A percentile compares a stretch with the other conserved stretches of the same genome.
These are phyloP conservation scores for Drosophila ercepeae DNA, from an alignment of 1,140 invertebrate species.

Conservation along the genomic window DNA sequence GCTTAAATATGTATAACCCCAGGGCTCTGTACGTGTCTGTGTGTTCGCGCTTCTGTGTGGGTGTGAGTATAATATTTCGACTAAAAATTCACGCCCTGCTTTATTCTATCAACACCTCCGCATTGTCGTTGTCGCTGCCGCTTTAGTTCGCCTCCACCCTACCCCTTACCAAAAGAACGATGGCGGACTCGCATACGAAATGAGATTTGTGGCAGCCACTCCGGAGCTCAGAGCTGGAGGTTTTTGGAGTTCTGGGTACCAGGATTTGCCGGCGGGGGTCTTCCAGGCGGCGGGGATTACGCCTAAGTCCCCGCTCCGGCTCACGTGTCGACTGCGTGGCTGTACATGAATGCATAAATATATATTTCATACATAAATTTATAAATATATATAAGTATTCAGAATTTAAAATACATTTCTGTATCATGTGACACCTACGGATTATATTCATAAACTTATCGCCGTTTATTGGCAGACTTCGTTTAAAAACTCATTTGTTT, in stretches of 20 bases:
- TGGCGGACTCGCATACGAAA: conserved; percentile 71
- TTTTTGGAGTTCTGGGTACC: conserved; percentile 9
- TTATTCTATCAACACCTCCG: conserved; percentile 80
- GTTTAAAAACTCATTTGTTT: background rate
- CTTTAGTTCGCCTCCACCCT: conserved; percentile 27
- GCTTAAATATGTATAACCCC: conserved; percentile 81
- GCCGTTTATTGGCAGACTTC: background rate
- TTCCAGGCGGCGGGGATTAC: conserved; percentile 14
- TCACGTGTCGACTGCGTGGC: conserved; percentile 30
- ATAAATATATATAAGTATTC: background rate
- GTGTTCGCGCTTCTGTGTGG: conserved; percentile 12
- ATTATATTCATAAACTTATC: background rate
- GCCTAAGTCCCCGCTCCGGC: conserved; percentile 32
- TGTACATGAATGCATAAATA: conserved; percentile 31
- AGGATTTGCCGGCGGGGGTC: conserved; percentile 36
- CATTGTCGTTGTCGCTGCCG: conserved; percentile 74
- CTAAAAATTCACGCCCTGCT: conserved; percentile 78
- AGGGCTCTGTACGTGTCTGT: conserved; percentile 57
- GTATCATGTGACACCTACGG: background rate
- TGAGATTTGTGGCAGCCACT: conserved; percentile 61
- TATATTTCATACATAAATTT: conserved; percentile 18
- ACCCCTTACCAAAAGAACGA: conserved; percentile 14
- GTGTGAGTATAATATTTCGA: conserved; percentile 58
- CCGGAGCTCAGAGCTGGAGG: conserved; percentile 5
- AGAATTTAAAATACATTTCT: background rate